Percentiles rank a stretch among this genome's conserved stretches.
phyloP scores from a whole-genome alignment of 2,797 vertebrate genomes.

The Myripristis jacobus region DNA sequence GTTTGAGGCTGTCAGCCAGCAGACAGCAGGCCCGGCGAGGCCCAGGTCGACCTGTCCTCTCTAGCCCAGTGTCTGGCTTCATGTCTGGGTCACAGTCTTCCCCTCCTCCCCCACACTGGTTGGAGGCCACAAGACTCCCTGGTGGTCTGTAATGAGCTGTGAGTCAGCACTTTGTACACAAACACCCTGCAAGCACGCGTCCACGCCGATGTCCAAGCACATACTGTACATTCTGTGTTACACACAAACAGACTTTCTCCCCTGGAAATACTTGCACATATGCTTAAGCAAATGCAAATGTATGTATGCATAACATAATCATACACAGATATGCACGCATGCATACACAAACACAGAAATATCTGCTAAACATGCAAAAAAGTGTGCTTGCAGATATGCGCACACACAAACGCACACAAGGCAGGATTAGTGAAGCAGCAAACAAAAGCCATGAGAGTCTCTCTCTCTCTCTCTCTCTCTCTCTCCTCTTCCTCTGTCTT shows the following conservation, averaged over 20 bases:
- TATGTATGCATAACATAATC: neutral
- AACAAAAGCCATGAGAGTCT: conserved; percentile 52
- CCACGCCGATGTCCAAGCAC: neutral
- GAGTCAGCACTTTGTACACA: conserved; percentile 44
- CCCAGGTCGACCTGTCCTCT: conserved; percentile 21
- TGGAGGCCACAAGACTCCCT: conserved; percentile 42
- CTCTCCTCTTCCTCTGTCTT: conserved; percentile 1
- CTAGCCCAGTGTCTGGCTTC: conserved; percentile 33
- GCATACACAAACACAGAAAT: neutral
- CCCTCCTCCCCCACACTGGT: conserved; percentile 31
- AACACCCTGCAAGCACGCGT: neutral
- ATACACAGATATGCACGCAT: neutral
- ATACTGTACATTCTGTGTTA: neutral
- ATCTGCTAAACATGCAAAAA: neutral
- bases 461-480: neutral
- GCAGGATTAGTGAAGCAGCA: conserved; percentile 68
- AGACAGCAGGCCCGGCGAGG: conserved; percentile 29
- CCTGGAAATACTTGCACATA: neutral
- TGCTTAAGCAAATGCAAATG: neutral
- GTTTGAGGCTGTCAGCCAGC: conserved; percentile 42
- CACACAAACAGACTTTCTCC: neutral
- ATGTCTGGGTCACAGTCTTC: conserved; percentile 53
- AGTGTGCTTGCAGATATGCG: neutral
- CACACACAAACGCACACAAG: conserved; percentile 32
- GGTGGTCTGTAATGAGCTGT: conserved; percentile 61